These are phyloP conservation scores for Lasius platythorax DNA, from an alignment of 2,888 invertebrate genomes.

Conservation along the genomic window DNA sequence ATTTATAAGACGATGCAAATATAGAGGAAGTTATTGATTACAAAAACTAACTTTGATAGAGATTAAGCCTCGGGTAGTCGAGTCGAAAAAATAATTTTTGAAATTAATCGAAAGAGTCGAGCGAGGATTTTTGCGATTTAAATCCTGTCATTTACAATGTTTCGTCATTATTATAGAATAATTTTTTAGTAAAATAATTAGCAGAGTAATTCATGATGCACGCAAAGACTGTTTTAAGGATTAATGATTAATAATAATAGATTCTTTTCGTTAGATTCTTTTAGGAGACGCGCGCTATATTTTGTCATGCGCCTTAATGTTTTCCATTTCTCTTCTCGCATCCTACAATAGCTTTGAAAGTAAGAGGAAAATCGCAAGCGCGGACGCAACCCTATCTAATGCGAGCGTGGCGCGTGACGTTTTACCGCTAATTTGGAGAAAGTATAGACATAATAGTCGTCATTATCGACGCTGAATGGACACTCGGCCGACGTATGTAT, in stretches of 20 bases:
- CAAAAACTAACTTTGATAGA: not conserved
- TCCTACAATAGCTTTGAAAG: conserved; percentile 77
- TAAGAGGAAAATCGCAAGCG: conserved; percentile 71
- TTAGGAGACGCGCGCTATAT: not conserved
- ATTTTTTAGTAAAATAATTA: not conserved
- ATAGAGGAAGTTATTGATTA: not conserved
- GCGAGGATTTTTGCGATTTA: not conserved
- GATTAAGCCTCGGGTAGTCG: not conserved
- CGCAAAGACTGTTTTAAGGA: not conserved
- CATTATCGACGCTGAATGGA: conserved; percentile 74
- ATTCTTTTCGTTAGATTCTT: not conserved
- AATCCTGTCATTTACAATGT: not conserved
- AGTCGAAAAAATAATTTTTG: not conserved
- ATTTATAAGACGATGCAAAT: not conserved
- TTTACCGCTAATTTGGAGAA: conserved; percentile 79
- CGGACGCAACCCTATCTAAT: conserved; percentile 76
- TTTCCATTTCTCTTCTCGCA: conserved; percentile 54
- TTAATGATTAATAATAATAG: not conserved
- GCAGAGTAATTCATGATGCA: not conserved
- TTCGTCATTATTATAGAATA: not conserved
- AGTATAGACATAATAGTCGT: conserved; percentile 72
- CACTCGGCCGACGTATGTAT: conserved; percentile 48
- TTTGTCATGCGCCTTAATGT: conserved; percentile 1
- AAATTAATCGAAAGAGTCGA: not conserved
- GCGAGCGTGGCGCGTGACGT: conserved; percentile 62